Evolutionary conservation across 2,888 invertebrate species (phyloP).

Genomic region (Colletes collaris): DNA sequence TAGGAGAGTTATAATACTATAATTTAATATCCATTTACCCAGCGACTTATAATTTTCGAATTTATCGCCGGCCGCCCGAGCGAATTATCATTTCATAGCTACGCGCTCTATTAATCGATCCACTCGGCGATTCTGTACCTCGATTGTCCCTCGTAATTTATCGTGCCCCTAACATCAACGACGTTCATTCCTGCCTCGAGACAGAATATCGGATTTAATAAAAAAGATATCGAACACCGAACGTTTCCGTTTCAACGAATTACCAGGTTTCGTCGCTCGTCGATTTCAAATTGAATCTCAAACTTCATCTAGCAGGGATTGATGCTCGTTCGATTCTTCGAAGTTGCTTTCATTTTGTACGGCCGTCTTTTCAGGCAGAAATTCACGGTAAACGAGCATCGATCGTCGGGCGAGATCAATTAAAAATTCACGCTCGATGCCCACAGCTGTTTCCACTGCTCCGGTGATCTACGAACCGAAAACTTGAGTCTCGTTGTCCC

Average conservation of each 20-base stretch:
- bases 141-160: not conserved
- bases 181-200: no score
- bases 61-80: not conserved
- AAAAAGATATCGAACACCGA: no score
- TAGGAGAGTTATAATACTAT: not conserved
- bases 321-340: no score
- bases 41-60: constrained; percentile 7
- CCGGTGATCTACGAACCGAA: not conserved
- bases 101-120: no score
- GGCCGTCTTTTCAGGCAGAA: not conserved
- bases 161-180: no score
- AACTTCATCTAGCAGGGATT: no score
- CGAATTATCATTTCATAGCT: not conserved
- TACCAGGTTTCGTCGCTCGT: no score
- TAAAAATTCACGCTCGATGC: constrained; percentile 15
- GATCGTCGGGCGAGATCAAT: constrained; percentile 1
- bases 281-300: no score
- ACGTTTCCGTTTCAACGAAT: no score
- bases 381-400: not conserved
- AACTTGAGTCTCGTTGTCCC: not conserved
- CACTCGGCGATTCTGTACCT: not conserved
- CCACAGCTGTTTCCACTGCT: constrained; percentile 8
- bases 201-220: no score
- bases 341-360: not conserved
- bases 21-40: constrained; percentile 15